A percentile compares a stretch with the other conserved stretches of the same genome.
phyloP scores from a whole-genome alignment of 92 coral and sea anemone genomes.

The Porites rus region DNA sequence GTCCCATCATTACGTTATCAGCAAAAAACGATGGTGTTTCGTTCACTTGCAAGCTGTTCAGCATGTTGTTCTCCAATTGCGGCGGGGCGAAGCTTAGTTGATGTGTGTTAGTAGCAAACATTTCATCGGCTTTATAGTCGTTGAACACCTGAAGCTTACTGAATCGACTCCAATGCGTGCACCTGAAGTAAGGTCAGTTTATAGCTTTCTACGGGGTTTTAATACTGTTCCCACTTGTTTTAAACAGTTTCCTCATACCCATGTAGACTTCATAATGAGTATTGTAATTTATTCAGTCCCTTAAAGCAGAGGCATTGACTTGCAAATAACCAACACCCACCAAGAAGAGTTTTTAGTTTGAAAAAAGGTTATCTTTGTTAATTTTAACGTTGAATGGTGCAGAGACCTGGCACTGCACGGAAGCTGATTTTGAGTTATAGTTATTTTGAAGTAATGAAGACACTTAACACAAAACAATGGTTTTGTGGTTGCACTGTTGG shows the following conservation, averaged over 20 bases:
- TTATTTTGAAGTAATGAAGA: slow-evolving; percentile 21
- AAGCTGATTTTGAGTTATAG: slow-evolving; percentile 12
- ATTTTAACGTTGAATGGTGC: slow-evolving; percentile 3
- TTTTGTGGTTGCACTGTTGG: slow-evolving; percentile 5
- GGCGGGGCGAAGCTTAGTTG: slow-evolving; percentile 19
- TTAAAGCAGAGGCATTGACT: slow-evolving; percentile 10
- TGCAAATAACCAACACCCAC: slow-evolving; percentile 33
- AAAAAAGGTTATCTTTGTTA: slow-evolving; percentile 26
- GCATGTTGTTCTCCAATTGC: slow-evolving; percentile 53
- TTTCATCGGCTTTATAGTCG: neutral
- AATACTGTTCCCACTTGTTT: slow-evolving; percentile 14
- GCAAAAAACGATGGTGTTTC: slow-evolving; percentile 59
- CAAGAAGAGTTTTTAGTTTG: neutral
- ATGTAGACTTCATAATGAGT: slow-evolving; percentile 1
- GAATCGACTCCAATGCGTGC: slow-evolving; percentile 19
- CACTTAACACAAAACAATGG: slow-evolving; percentile 23
- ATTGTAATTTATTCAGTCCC: slow-evolving; percentile 45
- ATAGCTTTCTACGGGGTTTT: slow-evolving; percentile 25
- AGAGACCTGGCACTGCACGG: slow-evolving; percentile 6
- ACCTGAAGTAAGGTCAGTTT: slow-evolving; percentile 17
- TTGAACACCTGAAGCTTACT: slow-evolving; percentile 7
- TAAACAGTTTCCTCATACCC: neutral
- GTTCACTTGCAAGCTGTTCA: slow-evolving; percentile 68
- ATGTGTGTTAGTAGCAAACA: slow-evolving; percentile 38
- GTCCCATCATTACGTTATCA: slow-evolving; percentile 76